phyloP scores from a whole-genome alignment of 2,888 invertebrate genomes.

The Andrena dorsata region DNA sequence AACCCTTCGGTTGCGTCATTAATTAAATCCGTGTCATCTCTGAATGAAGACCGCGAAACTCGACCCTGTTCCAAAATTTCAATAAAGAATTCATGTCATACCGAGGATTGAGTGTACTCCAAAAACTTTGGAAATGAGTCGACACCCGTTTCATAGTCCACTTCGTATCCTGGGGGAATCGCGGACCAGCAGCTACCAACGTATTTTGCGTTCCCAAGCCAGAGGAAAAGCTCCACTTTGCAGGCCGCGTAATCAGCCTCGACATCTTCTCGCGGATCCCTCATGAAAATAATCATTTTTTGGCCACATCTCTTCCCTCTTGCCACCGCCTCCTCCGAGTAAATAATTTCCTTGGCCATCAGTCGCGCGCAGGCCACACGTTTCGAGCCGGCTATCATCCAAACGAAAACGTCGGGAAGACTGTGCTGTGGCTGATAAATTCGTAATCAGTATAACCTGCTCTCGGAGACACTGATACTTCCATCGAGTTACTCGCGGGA shows the following conservation, averaged over 20 bases:
- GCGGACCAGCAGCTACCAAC: conserved; percentile 78
- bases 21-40: conserved; percentile 24
- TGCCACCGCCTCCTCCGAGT: conserved; percentile 84
- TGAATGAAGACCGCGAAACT: not conserved
- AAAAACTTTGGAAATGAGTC: conserved; percentile 79
- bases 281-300: conserved; percentile 80
- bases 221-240: conserved; percentile 80
- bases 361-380: conserved; percentile 86
- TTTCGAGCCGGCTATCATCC: conserved; percentile 86
- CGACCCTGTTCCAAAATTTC: conserved; percentile 12
- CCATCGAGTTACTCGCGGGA: not conserved
- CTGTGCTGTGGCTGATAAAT: conserved; percentile 85
- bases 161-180: conserved; percentile 80
- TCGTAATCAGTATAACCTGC: not conserved
- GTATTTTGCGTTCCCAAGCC: conserved; percentile 80
- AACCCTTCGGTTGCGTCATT: not conserved
- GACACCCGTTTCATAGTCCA: conserved; percentile 66
- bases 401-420: conserved; percentile 87
- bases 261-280: conserved; percentile 64
- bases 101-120: conserved; percentile 78
- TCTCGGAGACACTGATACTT: not conserved
- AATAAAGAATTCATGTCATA: conserved; percentile 49
- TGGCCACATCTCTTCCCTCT: conserved; percentile 86
- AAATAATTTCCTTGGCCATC: conserved; percentile 85
- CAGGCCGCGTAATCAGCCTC: conserved; percentile 76